Evolutionary conservation across 2,113 vertebrate genomes (phyloP).

Genomic region (Scomber colias): DNA sequence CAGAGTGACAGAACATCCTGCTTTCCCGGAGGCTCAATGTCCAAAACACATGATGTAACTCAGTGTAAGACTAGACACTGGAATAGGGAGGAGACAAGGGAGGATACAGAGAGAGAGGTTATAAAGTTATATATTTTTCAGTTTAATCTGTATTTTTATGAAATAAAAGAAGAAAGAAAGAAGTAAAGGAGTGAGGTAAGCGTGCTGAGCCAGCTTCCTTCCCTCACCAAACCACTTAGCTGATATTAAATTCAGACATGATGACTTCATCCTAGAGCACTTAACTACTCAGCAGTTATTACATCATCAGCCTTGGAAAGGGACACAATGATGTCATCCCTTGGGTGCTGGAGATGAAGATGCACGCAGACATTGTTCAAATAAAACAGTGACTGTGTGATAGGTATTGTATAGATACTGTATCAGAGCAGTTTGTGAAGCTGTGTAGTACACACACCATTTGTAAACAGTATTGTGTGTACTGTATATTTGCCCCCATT

Average conservation of each 20-base stretch:
- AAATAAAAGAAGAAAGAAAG: not conserved
- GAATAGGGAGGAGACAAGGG: not conserved
- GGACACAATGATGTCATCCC: conserved; percentile 61
- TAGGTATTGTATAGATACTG: too few relatives aligned
- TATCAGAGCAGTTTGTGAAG: too few relatives aligned
- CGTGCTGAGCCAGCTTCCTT: conserved; percentile 48
- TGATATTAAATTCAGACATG: conserved; percentile 65
- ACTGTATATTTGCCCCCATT: too few relatives aligned
- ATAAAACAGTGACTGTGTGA: not conserved
- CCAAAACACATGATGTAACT: conserved; percentile 42
- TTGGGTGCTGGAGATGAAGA: conserved; percentile 8
- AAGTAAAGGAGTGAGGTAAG: not conserved
- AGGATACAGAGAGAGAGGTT: not conserved
- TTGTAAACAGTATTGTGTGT: too few relatives aligned
- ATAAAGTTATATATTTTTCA: not conserved
- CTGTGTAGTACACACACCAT: too few relatives aligned
- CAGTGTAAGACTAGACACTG: conserved; percentile 7
- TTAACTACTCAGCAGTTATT: conserved; percentile 56
- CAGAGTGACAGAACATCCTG: conserved; percentile 32
- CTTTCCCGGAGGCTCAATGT: not conserved
- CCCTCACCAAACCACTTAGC: conserved; percentile 61
- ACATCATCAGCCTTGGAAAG: conserved; percentile 63
- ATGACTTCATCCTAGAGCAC: conserved; percentile 70
- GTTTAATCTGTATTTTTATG: not conserved
- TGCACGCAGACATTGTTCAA: not conserved